These are phyloP conservation scores for Aethes cnicana DNA, from an alignment of 2,888 invertebrate genomes.

Conservation along the genomic window DNA sequence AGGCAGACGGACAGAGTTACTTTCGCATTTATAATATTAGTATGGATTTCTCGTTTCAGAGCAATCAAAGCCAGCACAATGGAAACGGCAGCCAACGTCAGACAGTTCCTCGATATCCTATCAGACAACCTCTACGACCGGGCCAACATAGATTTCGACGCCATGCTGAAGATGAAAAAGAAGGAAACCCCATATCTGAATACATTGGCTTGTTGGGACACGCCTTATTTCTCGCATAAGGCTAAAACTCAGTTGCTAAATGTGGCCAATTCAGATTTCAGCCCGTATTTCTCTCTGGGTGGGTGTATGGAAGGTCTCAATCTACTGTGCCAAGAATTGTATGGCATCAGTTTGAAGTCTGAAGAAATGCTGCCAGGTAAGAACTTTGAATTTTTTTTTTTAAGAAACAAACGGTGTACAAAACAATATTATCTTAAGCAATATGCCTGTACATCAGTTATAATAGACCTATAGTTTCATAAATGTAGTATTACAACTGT, in stretches of 20 bases:
- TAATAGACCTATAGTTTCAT: too few species aligned
- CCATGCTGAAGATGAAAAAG: constrained; percentile 89
- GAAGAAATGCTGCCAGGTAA: constrained; percentile 86
- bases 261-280: constrained; percentile 87
- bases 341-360: constrained; percentile 89
- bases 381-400: too few species aligned
- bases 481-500: too few species aligned
- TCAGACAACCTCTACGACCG: constrained; percentile 86
- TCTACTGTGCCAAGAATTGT: constrained; percentile 91
- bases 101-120: constrained; percentile 89
- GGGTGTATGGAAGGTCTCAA: constrained; percentile 99
- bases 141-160: constrained; percentile 88
- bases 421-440: too few species aligned
- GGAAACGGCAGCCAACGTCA: constrained; percentile 90
- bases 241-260: constrained; percentile 87
- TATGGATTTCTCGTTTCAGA: constrained; percentile 71
- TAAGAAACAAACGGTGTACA: too few species aligned
- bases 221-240: constrained; percentile 90
- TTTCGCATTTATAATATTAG: too few species aligned
- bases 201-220: constrained; percentile 89
- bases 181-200: constrained; percentile 56
- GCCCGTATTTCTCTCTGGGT: constrained; percentile 95
- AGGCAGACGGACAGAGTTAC: too few species aligned
- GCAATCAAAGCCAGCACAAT: constrained; percentile 94
- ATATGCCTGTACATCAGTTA: too few species aligned